Evolutionary conservation across 2,888 invertebrate species (phyloP).

Genomic region (Hypsopygia costalis): DNA sequence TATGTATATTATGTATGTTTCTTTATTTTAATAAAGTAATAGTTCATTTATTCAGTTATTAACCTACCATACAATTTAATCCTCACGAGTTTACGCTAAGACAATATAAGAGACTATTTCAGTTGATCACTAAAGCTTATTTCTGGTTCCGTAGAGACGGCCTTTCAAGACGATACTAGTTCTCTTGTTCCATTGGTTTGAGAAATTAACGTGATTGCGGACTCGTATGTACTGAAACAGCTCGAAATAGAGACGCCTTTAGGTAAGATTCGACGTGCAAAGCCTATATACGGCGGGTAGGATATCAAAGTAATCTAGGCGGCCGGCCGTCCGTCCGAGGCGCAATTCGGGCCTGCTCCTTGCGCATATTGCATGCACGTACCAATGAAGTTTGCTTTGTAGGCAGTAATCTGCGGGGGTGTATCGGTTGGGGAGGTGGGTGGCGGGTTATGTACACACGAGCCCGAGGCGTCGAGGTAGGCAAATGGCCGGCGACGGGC

Average conservation of each 20-base stretch:
- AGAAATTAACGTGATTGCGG: conserved; percentile 65
- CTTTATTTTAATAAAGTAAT: too few species aligned
- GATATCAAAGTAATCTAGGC: conserved; percentile 73
- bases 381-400: conserved; percentile 80
- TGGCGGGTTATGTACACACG: conserved; percentile 77
- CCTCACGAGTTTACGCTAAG: neutral
- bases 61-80: too few species aligned
- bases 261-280: conserved; percentile 55
- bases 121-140: neutral
- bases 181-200: conserved; percentile 29
- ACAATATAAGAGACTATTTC: neutral
- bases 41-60: too few species aligned
- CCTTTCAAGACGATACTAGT: conserved; percentile 25
- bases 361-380: conserved; percentile 81
- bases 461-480: conserved; percentile 79
- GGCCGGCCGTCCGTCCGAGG: conserved; percentile 49
- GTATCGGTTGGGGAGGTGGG: conserved; percentile 67
- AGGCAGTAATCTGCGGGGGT: conserved; percentile 79
- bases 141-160: neutral
- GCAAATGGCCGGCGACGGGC: conserved; percentile 78
- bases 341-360: conserved; percentile 71
- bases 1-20: too few species aligned
- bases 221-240: conserved; percentile 33
- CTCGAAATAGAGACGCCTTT: conserved; percentile 45
- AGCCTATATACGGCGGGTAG: conserved; percentile 51